Percentiles rank a stretch among this genome's conserved stretches.
Conservation (phyloP, 2,888 invertebrate species). For the Epistrophe eligans region DNA sequence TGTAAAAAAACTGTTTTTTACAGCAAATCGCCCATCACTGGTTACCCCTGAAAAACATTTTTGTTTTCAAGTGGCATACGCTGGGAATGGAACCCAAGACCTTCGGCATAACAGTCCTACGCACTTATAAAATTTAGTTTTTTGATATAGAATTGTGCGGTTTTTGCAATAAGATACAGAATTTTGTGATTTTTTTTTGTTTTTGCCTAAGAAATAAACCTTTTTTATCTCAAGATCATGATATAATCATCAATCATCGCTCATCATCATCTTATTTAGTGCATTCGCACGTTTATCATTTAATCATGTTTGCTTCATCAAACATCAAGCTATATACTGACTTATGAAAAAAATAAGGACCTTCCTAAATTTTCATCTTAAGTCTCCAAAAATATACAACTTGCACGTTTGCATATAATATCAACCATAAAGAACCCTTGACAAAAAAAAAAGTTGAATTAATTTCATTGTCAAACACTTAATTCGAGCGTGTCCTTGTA, state of each 20-base stretch:
- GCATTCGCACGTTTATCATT: conserved; percentile 67
- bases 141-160: neutral
- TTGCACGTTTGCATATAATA: conserved; percentile 28
- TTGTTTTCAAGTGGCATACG: no score
- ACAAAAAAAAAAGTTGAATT: neutral
- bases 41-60: no score
- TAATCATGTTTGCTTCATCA: conserved; percentile 34
- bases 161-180: neutral
- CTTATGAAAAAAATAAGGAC: neutral
- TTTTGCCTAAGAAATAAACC: neutral
- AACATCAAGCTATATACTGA: neutral
- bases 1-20: no score
- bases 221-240: neutral
- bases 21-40: no score
- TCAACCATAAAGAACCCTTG: conserved; percentile 13
- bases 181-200: neutral
- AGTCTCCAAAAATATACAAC: conserved; percentile 20
- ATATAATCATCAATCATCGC: conserved; percentile 39
- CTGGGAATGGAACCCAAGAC: no score
- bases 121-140: no score
- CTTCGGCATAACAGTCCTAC: no score
- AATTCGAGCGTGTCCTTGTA: conserved; percentile 71
- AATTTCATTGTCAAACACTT: conserved; percentile 41
- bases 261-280: conserved; percentile 53
- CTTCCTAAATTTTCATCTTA: neutral